Evolutionary conservation across 92 coral and sea anemone species (phyloP), one percentile per base, ranked within the genome.

Genomic region (Chrysogorgia sp.): DNA sequence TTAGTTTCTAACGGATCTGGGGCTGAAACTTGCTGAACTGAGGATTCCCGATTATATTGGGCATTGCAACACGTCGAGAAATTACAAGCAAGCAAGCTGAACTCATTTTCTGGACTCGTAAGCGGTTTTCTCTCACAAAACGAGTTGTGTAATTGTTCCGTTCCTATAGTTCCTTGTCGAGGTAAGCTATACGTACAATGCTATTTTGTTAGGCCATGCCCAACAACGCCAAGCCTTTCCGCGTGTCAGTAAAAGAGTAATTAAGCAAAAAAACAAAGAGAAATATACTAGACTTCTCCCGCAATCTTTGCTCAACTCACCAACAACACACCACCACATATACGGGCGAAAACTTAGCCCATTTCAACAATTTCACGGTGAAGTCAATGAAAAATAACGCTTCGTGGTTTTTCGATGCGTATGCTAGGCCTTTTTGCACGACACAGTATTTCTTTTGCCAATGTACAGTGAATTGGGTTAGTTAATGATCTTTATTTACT

Each of bases 401-500:
- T 2, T 47, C 53, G 53, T 2, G 53, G 53, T 47, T 47, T 47
- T 47, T 47, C 53, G 15, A 2, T n/a, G 15, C 15, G 53, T 47
- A 64, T 34, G 40, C 34, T 26, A 28, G 28, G 69, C 0, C 69
- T 20, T 33, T 63, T 23, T 34, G 1, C 69, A 29, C 24, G 40
- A 23, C 34, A 14, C 69, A 34, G 22, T 29, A 37, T 30, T 65
- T 65, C 72, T 65, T 35, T 49, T 19, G 15, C 28, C 45, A 67
- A 12, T 45, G 2, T 33, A 23, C 20, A 28, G 34, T 69, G 40
- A 68, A 68, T 68, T 43, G 76, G 55, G 31, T 65, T 26, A 30
- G 10, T 40, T 65, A 65, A 69, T 69, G 76, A 37, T 49, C 76
- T 69, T 69, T 69, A 69, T 69, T 69, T 69, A 69, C 76, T 26